Conservation (phyloP, 2,888 invertebrate genomes). For the Epinotia nisella region DNA sequence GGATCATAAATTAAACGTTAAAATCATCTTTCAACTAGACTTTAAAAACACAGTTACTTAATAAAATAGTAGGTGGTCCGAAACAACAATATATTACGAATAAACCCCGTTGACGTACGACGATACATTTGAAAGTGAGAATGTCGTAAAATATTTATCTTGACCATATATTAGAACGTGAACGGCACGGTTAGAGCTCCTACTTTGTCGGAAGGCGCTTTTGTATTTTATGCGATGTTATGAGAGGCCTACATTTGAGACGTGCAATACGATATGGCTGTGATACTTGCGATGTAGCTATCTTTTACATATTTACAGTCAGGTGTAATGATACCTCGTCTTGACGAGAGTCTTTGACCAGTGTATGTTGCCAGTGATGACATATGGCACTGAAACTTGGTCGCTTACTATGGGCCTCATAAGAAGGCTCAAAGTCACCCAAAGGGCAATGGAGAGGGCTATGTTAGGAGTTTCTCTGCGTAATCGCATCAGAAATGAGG, state of each 20-base stretch:
- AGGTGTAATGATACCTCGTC: too few relatives aligned
- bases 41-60: conserved; percentile 29
- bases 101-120: conserved; percentile 64
- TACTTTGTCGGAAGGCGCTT: conserved; percentile 54
- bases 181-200: conserved; percentile 54
- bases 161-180: conserved; percentile 56
- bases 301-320: not conserved
- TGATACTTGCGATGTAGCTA: not conserved
- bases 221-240: conserved; percentile 45
- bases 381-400: too few relatives aligned
- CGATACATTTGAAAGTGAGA: conserved; percentile 44
- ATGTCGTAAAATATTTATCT: conserved; percentile 59
- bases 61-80: conserved; percentile 44
- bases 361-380: too few relatives aligned
- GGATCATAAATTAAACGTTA: conserved; percentile 30
- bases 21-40: conserved; percentile 30
- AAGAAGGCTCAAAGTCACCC: too few relatives aligned
- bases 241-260: conserved; percentile 9
- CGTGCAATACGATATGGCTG: conserved; percentile 20
- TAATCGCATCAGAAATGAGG: too few relatives aligned
- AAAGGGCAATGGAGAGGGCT: too few relatives aligned
- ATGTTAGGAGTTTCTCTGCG: too few relatives aligned
- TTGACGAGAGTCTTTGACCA: too few relatives aligned
- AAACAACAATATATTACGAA: conserved; percentile 52
- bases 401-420: too few relatives aligned